Percentiles rank a stretch among this genome's conserved stretches.
phyloP scores from a whole-genome alignment of 1,140 invertebrate species.

The Halictus rubicundus region DNA sequence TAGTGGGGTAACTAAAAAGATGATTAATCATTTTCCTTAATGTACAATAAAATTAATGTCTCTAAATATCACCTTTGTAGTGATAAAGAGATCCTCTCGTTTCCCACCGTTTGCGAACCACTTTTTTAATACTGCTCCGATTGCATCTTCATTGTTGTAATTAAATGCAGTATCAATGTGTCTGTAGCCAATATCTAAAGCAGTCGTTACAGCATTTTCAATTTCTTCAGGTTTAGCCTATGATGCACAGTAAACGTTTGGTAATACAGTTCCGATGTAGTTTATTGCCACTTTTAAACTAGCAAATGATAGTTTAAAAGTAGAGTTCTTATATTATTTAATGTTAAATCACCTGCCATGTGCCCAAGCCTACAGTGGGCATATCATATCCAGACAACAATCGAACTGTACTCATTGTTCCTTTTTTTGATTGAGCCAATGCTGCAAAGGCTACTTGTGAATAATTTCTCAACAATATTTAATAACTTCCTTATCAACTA shows the following conservation, averaged over 20 bases:
- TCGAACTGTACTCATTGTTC: slow-evolving; percentile 67
- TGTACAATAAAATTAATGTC: background rate
- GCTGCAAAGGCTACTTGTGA: background rate
- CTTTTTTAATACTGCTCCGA: slow-evolving; percentile 87
- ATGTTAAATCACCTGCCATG: slow-evolving; percentile 86
- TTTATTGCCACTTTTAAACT: background rate
- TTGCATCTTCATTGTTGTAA: slow-evolving; percentile 90
- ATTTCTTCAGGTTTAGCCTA: slow-evolving; percentile 87
- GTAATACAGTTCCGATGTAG: slow-evolving; percentile 1
- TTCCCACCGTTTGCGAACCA: slow-evolving; percentile 87
- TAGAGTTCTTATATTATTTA: slow-evolving; percentile 32
- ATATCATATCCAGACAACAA: slow-evolving; percentile 81
- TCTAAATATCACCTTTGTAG: slow-evolving; percentile 85
- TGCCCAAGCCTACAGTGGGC: slow-evolving; percentile 89
- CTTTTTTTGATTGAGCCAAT: slow-evolving; percentile 2
- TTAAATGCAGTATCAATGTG: slow-evolving; percentile 92
- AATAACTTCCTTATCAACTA: background rate
- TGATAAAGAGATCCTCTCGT: slow-evolving; percentile 90
- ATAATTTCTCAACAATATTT: slow-evolving; percentile 12
- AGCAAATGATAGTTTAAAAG: slow-evolving; percentile 11
- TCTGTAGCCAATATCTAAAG: slow-evolving; percentile 85
- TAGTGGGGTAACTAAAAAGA: slow-evolving; percentile 82
- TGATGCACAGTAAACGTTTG: slow-evolving; percentile 30
- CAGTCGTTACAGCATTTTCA: slow-evolving; percentile 84
- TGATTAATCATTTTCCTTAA: slow-evolving; percentile 25